Evolutionary conservation across 2,888 invertebrate genomes (phyloP).

Genomic region (Catocala fraxini): DNA sequence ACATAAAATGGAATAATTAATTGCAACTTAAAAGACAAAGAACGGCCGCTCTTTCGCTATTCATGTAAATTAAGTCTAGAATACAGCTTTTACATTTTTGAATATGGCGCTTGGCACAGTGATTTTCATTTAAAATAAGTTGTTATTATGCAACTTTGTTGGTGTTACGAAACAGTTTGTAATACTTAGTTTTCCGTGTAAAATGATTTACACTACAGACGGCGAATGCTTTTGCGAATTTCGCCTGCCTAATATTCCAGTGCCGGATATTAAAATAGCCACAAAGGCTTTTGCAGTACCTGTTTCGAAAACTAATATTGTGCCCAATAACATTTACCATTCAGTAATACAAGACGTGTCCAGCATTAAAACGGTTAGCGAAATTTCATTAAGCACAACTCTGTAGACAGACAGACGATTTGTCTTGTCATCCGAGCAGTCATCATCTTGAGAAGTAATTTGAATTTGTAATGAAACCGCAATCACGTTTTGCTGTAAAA

Average conservation of each 20-base stretch:
- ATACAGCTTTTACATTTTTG: constrained; percentile 65
- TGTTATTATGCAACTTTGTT: constrained; percentile 34
- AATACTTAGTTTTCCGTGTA: constrained; percentile 26
- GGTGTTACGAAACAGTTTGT: constrained; percentile 11
- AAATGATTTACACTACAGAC: constrained; percentile 41
- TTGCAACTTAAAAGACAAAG: constrained; percentile 83
- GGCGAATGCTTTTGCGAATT: constrained; percentile 22
- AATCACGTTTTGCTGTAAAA: constrained; percentile 58
- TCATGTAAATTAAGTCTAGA: constrained; percentile 82
- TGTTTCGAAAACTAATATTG: constrained; percentile 52
- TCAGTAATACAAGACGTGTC: constrained; percentile 69
- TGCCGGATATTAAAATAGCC: constrained; percentile 47
- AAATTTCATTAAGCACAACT: constrained; percentile 74
- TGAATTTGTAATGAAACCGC: constrained; percentile 75
- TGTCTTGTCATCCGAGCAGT: constrained; percentile 76
- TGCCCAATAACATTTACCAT: constrained; percentile 50
- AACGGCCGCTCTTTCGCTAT: constrained; percentile 72
- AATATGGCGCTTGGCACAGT: constrained; percentile 37
- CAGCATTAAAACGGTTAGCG: constrained; percentile 66
- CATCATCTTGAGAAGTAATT: constrained; percentile 74
- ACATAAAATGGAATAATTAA: constrained; percentile 86
- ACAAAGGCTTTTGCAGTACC: constrained; percentile 40
- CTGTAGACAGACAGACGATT: constrained; percentile 68
- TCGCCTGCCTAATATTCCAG: constrained; percentile 27
- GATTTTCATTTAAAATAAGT: constrained; percentile 41